These are phyloP conservation scores for Gallinago solitaria DNA, from an alignment of 2,797 vertebrate species.

Conservation along the genomic window DNA sequence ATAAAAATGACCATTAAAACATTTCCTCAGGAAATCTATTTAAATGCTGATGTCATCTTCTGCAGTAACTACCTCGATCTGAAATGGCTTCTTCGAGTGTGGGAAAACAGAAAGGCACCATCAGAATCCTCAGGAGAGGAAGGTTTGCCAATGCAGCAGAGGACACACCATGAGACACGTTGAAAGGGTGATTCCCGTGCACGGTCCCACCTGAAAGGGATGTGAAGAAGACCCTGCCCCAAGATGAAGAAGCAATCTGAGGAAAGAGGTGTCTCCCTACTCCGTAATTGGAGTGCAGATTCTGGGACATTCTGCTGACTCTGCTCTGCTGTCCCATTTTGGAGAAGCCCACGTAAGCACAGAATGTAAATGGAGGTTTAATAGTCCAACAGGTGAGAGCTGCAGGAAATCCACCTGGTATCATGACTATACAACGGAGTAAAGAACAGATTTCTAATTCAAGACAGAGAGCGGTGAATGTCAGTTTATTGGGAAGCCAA, in stretches of 20 bases:
- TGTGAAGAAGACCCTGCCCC: neutral
- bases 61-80: neutral
- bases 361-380: neutral
- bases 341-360: neutral
- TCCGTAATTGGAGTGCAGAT: neutral
- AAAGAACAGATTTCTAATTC: neutral
- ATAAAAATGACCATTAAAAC: slow-evolving; percentile 31
- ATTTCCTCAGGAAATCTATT: slow-evolving; percentile 58
- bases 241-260: neutral
- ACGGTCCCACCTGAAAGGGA: neutral
- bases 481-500: neutral
- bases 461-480: neutral
- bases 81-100: neutral
- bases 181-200: rapidly evolving
- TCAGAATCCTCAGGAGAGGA: neutral
- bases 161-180: rapidly evolving
- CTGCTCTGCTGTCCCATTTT: neutral
- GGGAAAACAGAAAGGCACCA: neutral
- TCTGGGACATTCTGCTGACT: neutral
- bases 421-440: neutral
- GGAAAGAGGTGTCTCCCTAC: neutral
- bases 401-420: neutral
- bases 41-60: slow-evolving; percentile 49
- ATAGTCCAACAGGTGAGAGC: neutral
- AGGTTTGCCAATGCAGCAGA: neutral